Conservation (phyloP, 2,888 invertebrate species). For the Epistrophella euchroma region DNA sequence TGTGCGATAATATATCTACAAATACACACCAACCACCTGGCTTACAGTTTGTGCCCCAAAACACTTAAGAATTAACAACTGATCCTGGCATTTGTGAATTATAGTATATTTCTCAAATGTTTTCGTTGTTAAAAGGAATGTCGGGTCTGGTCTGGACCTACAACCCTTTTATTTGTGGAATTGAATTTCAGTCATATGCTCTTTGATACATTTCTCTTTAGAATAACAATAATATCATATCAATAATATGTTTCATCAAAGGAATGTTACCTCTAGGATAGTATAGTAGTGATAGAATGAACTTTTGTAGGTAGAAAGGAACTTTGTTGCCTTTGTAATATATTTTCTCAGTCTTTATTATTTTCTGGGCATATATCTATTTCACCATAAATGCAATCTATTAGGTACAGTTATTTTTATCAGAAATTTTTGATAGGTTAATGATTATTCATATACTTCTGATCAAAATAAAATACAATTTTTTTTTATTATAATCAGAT, state of each 20-base stretch:
- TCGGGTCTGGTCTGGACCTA: neutral
- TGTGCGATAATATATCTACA: neutral
- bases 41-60: conserved; percentile 39
- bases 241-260: conserved; percentile 41
- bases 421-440: too few relatives aligned
- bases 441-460: too few relatives aligned
- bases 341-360: too few relatives aligned
- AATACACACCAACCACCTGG: neutral
- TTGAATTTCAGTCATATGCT: conserved; percentile 28
- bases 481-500: too few relatives aligned
- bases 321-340: neutral
- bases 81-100: conserved; percentile 43
- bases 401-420: too few relatives aligned
- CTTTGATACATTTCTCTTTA: conserved; percentile 46
- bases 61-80: conserved; percentile 52
- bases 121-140: neutral
- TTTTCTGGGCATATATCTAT: too few relatives aligned
- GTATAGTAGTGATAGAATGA: neutral
- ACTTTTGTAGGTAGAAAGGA: neutral
- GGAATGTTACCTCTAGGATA: conserved; percentile 19
- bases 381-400: too few relatives aligned
- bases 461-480: too few relatives aligned
- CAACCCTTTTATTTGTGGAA: neutral
- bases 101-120: conserved; percentile 9
- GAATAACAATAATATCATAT: conserved; percentile 26